These are phyloP conservation scores for Ctenopoma multispine DNA, from an alignment of 2,797 vertebrate species.

Conservation along the genomic window DNA sequence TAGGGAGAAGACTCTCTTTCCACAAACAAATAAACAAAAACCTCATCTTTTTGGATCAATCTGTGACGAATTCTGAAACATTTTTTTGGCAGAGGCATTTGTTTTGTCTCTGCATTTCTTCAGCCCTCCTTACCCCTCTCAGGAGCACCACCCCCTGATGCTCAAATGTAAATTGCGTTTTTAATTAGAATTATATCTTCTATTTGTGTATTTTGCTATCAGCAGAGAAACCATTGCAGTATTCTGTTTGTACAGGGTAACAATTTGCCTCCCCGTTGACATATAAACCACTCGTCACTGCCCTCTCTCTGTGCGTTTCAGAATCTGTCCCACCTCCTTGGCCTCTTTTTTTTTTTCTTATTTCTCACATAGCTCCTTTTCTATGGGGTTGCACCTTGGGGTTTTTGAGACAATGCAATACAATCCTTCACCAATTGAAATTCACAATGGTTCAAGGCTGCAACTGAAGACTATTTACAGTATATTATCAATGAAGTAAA, in stretches of 20 bases:
- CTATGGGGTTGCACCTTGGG: slow-evolving; percentile 15
- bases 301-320: slow-evolving; percentile 39
- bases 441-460: slow-evolving; percentile 7
- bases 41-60: slow-evolving; percentile 58
- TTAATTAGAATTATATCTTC: slow-evolving; percentile 69
- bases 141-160: slow-evolving; percentile 39
- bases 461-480: not conserved
- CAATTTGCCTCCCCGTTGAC: slow-evolving; percentile 60
- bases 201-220: slow-evolving; percentile 44
- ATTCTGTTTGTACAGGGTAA: slow-evolving; percentile 42
- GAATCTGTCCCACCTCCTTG: slow-evolving; percentile 43
- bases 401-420: slow-evolving; percentile 1
- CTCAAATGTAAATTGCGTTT: slow-evolving; percentile 64
- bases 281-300: slow-evolving; percentile 34
- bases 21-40: slow-evolving; percentile 36
- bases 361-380: slow-evolving; percentile 15
- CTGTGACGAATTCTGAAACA: slow-evolving; percentile 34
- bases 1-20: slow-evolving; percentile 30
- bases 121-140: slow-evolving; percentile 28
- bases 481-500: slow-evolving; percentile 16
- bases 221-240: slow-evolving; percentile 22
- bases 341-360: slow-evolving; percentile 31
- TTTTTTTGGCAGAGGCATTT: slow-evolving; percentile 63
- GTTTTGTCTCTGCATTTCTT: slow-evolving; percentile 63
- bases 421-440: slow-evolving; percentile 2